These are phyloP conservation scores for Lamproptera curius DNA, from an alignment of 2,888 invertebrate genomes.

Conservation along the genomic window DNA sequence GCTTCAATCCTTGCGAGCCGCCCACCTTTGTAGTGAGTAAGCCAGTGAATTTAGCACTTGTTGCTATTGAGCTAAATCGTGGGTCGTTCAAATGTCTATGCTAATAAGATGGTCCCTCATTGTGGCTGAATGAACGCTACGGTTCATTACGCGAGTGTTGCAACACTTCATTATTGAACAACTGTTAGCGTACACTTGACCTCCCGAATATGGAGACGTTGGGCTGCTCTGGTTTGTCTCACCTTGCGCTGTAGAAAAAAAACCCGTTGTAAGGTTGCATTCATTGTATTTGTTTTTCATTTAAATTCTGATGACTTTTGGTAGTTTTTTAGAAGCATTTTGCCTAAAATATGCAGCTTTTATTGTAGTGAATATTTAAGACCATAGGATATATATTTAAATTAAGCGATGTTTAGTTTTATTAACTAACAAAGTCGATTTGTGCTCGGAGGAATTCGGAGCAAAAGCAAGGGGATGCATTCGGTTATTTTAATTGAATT, in stretches of 20 bases:
- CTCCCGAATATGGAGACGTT: slow-evolving; percentile 4
- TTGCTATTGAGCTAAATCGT: slow-evolving; percentile 23
- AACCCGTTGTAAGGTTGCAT: background rate
- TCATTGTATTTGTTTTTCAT: background rate
- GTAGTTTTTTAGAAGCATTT: too few species aligned
- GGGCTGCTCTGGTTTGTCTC: background rate
- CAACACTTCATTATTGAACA: slow-evolving; percentile 11
- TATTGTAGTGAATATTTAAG: too few species aligned
- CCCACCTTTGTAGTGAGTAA: too few species aligned
- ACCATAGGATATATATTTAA: too few species aligned
- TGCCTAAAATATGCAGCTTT: too few species aligned
- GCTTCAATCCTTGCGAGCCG: too few species aligned
- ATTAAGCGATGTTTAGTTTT: too few species aligned
- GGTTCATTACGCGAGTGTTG: slow-evolving; percentile 10
- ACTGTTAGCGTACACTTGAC: slow-evolving; percentile 13
- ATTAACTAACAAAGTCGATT: too few species aligned
- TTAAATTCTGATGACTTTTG: background rate
- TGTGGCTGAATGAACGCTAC: slow-evolving; percentile 29
- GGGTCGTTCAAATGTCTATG: slow-evolving; percentile 30
- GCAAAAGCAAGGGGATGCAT: too few species aligned
- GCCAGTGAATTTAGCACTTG: slow-evolving; percentile 12
- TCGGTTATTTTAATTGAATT: too few species aligned
- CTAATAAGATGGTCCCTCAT: slow-evolving; percentile 55
- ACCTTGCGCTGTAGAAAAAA: background rate
- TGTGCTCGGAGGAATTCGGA: too few species aligned